Evolutionary conservation across 1,140 invertebrate genomes (phyloP).

Genomic region (Lamellibrachia luymesi): DNA sequence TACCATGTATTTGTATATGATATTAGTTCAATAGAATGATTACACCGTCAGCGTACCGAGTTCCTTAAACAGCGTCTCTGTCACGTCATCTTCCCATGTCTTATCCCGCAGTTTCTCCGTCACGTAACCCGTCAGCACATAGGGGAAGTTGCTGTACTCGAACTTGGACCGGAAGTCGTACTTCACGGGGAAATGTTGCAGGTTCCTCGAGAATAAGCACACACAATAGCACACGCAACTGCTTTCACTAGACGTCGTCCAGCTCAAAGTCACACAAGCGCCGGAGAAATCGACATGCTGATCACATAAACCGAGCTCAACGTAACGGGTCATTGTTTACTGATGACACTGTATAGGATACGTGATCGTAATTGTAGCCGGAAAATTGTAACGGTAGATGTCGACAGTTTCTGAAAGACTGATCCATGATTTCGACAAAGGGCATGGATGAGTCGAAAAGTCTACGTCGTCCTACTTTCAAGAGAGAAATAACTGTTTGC

Average conservation of each 20-base stretch:
- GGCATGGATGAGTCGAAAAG: not conserved
- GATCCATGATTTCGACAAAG: too few species aligned
- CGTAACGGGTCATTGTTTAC: too few species aligned
- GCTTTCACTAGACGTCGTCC: not conserved
- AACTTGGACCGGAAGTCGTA: not conserved
- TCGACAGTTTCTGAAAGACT: not conserved
- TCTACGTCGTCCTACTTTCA: too few species aligned
- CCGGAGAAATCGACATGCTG: too few species aligned
- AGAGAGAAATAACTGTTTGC: too few species aligned
- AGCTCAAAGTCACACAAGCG: not conserved
- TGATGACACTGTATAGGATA: not conserved
- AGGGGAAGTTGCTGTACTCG: constrained; percentile 11
- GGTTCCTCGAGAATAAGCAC: not conserved
- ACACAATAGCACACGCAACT: not conserved
- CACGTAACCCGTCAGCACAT: not conserved
- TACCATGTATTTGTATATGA: too few species aligned
- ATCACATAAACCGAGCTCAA: too few species aligned
- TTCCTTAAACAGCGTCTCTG: not conserved
- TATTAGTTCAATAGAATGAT: not conserved
- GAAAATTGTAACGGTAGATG: not conserved
- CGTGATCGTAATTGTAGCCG: not conserved
- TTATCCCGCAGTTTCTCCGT: not conserved
- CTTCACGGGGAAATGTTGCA: constrained; percentile 6
- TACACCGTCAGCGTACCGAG: not conserved
- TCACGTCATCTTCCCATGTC: constrained; percentile 11